Percentiles rank a stretch among this genome's conserved stretches.
These are phyloP conservation scores for Tenodera sinensis DNA, from an alignment of 2,888 invertebrate genomes.

Conservation along the genomic window DNA sequence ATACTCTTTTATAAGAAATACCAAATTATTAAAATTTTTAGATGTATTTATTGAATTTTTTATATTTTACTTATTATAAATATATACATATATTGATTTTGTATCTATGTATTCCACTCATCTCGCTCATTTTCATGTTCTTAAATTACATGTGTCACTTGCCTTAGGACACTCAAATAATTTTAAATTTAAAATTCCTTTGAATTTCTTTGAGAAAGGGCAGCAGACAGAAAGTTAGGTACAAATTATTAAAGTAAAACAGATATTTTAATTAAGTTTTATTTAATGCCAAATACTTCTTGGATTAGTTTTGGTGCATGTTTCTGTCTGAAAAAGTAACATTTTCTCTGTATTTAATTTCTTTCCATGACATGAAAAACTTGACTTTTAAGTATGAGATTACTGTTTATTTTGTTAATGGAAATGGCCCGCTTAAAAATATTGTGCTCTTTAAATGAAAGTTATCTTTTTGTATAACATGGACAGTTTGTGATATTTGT, in stretches of 20 bases:
- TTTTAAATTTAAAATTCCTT: background rate
- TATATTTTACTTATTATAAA: background rate
- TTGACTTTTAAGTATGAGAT: background rate
- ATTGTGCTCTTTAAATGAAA: too few species aligned
- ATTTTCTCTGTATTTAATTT: background rate
- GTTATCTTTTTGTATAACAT: too few species aligned
- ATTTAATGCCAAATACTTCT: background rate
- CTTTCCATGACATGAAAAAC: background rate
- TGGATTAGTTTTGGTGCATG: background rate
- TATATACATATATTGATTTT: background rate
- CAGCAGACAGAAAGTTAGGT: constrained; percentile 9
- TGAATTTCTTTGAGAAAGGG: background rate
- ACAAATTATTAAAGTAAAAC: background rate
- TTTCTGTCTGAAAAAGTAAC: background rate
- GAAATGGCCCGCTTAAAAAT: background rate
- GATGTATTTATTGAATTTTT: background rate
- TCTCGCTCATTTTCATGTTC: background rate
- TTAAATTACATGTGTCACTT: background rate
- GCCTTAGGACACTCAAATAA: background rate
- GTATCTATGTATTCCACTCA: background rate
- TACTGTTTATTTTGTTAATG: background rate
- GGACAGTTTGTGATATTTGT: too few species aligned
- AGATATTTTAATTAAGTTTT: background rate
- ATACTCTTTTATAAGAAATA: background rate
- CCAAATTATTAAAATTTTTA: background rate